Conservation (phyloP, 1,140 invertebrate species). For the Chymomyza costata region DNA sequence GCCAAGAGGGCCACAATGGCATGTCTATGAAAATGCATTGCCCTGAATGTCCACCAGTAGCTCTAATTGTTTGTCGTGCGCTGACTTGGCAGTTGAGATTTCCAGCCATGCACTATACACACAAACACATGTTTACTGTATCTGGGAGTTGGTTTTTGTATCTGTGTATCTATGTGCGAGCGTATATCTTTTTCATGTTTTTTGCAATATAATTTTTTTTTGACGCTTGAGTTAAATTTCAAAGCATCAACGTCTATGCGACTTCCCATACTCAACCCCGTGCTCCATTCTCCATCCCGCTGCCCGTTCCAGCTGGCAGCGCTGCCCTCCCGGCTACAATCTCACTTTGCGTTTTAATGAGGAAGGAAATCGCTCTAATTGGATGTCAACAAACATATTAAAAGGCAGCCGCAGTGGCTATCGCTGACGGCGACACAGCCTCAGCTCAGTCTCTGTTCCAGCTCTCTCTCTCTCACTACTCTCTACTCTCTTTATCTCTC, state of each 20-base stretch:
- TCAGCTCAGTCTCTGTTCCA: conserved; percentile 10
- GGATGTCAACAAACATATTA: conserved; percentile 73
- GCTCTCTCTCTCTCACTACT: background rate
- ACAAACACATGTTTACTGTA: conserved; percentile 6
- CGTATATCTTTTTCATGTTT: too few relatives aligned
- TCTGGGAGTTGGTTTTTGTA: conserved; percentile 15
- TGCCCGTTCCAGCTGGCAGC: conserved; percentile 12
- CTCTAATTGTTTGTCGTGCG: conserved; percentile 60
- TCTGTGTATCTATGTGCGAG: conserved; percentile 15
- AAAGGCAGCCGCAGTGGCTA: conserved; percentile 36
- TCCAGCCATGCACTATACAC: background rate
- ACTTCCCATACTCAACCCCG: conserved; percentile 29
- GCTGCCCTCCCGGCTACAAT: background rate
- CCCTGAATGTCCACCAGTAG: conserved; percentile 58
- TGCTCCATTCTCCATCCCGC: conserved; percentile 5
- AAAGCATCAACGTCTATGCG: conserved; percentile 39
- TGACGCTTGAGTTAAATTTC: conserved; percentile 68
- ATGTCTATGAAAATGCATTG: conserved; percentile 63
- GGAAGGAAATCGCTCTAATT: conserved; percentile 72
- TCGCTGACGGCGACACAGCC: too few relatives aligned
- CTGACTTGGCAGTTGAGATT: conserved; percentile 5
- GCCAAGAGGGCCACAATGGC: conserved; percentile 28
- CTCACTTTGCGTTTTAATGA: conserved; percentile 58
- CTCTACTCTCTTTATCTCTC: background rate
- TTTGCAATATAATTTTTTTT: conserved; percentile 56